phyloP scores from a whole-genome alignment of 1,140 invertebrate genomes.

The Zaprionus kolodkinae region DNA sequence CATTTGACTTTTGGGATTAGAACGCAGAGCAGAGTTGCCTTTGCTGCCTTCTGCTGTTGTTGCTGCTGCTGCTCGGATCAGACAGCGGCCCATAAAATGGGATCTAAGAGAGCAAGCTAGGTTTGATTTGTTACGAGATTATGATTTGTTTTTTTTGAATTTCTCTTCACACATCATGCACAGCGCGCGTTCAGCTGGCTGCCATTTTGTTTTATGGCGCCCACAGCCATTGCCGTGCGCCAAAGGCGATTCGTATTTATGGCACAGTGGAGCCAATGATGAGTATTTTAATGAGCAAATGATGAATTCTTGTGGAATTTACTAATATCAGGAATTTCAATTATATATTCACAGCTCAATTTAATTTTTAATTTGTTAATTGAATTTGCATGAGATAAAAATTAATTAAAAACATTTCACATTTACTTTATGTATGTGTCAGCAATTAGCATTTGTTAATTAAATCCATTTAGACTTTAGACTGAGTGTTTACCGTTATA shows the following conservation, averaged over 20 bases:
- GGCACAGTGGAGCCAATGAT: slow-evolving; percentile 29
- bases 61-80: slow-evolving; percentile 15
- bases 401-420: background rate
- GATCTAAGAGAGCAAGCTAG: slow-evolving; percentile 41
- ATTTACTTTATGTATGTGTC: background rate
- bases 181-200: background rate
- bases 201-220: slow-evolving; percentile 27
- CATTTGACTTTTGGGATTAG: slow-evolving; percentile 37
- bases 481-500: background rate
- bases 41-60: background rate
- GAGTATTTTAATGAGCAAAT: background rate
- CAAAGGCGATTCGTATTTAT: slow-evolving; percentile 28
- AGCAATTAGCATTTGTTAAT: slow-evolving; percentile 1
- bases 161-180: slow-evolving; percentile 17
- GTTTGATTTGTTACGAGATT: slow-evolving; percentile 74
- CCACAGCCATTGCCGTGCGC: slow-evolving; percentile 24
- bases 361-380: slow-evolving; percentile 5
- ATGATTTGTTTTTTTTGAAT: slow-evolving; percentile 71
- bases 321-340: background rate
- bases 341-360: background rate
- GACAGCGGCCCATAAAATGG: slow-evolving; percentile 53
- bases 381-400: background rate
- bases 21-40: slow-evolving; percentile 14
- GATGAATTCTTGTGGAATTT: too few relatives aligned
- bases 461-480: background rate